Evolutionary conservation across 2,888 invertebrate genomes (phyloP).

Genomic region (Lasioglossum villosulum): DNA sequence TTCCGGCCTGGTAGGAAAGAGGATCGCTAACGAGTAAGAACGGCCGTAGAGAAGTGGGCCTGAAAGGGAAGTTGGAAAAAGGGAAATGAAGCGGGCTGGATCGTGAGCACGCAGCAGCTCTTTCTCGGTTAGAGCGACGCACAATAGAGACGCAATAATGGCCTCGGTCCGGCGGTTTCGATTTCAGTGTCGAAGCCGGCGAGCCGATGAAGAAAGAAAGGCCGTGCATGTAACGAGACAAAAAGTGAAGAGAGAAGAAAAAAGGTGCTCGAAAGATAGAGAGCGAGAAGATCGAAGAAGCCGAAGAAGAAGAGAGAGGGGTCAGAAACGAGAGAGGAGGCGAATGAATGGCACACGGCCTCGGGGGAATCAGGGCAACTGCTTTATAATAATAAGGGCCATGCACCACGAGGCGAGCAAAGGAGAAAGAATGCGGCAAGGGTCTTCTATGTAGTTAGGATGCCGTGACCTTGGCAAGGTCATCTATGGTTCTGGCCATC

Average conservation of each 20-base stretch:
- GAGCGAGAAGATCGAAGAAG: not conserved
- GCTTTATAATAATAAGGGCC: constrained; percentile 79
- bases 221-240: constrained; percentile 65
- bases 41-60: constrained; percentile 7
- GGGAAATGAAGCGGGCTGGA: constrained; percentile 43
- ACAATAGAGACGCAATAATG: constrained; percentile 68
- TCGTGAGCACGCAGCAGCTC: constrained; percentile 45
- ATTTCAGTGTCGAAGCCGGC: constrained; percentile 67
- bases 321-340: constrained; percentile 66
- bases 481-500: constrained; percentile 80
- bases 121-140: constrained; percentile 30
- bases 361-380: constrained; percentile 75
- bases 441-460: constrained; percentile 76
- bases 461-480: constrained; percentile 83
- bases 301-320: constrained; percentile 25
- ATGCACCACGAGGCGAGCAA: constrained; percentile 56
- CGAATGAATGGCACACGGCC: constrained; percentile 76
- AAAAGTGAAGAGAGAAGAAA: constrained; percentile 59
- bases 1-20: not conserved
- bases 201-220: constrained; percentile 48
- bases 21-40: constrained; percentile 34
- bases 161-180: constrained; percentile 69
- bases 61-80: constrained; percentile 37
- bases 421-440: constrained; percentile 63
- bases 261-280: constrained; percentile 38